phyloP scores from a whole-genome alignment of 2,888 invertebrate species.

The Drosophila limbata region DNA sequence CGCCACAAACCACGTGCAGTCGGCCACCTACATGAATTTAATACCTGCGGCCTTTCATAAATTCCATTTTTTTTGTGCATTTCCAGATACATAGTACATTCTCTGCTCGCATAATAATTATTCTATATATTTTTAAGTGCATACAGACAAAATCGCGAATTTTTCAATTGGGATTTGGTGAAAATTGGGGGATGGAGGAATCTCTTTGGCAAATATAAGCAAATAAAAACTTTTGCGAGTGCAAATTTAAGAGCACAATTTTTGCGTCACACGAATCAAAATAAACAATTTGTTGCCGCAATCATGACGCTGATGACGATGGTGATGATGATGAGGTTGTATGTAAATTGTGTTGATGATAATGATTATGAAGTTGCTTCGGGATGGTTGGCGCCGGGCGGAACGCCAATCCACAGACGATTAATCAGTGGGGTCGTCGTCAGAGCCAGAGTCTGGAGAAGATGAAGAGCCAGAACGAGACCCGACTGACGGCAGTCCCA shows the following conservation, averaged over 20 bases:
- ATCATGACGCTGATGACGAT: conserved; percentile 15
- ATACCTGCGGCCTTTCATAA: neutral
- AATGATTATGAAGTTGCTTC: conserved; percentile 20
- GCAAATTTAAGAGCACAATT: conserved; percentile 50
- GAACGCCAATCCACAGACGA: conserved; percentile 52
- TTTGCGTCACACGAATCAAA: conserved; percentile 66
- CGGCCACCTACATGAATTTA: neutral
- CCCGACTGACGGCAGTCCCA: neutral
- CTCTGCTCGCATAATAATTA: neutral
- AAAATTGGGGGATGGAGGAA: conserved; percentile 15
- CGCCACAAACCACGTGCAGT: neutral
- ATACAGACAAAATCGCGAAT: conserved; percentile 24
- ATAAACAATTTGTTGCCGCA: conserved; percentile 61
- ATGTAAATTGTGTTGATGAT: conserved; percentile 29
- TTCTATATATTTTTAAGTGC: conserved; percentile 10
- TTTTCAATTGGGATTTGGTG: conserved; percentile 28
- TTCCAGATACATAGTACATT: neutral
- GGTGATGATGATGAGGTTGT: conserved; percentile 18
- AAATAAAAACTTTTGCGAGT: conserved; percentile 42
- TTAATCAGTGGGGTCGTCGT: conserved; percentile 63
- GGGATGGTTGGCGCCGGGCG: conserved; percentile 47
- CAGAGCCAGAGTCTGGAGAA: conserved; percentile 22
- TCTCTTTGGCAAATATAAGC: conserved; percentile 20
- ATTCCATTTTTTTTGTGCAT: neutral
- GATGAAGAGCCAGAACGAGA: neutral